These are phyloP conservation scores for Heterocephalus glaber DNA, from an alignment of 2,113 vertebrate genomes.

Conservation along the genomic window DNA sequence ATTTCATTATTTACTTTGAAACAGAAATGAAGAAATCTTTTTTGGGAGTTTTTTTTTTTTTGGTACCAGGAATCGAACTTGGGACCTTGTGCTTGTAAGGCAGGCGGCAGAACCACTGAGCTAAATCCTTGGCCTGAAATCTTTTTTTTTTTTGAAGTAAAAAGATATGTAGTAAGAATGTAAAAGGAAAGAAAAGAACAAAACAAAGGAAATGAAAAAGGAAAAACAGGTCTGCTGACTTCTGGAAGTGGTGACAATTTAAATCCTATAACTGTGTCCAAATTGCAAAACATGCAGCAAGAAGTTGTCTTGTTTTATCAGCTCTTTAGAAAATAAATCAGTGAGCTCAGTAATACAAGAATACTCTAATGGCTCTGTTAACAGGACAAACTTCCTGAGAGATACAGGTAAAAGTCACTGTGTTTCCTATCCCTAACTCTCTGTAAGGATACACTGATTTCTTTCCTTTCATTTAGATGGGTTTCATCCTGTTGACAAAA, in stretches of 20 bases:
- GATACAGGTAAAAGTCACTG: neutral
- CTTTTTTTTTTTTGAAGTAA: neutral
- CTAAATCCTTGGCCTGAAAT: too few species aligned
- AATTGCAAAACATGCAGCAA: conserved; percentile 70
- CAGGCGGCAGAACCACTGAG: too few species aligned
- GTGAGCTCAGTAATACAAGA: conserved; percentile 57
- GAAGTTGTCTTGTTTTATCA: conserved; percentile 58
- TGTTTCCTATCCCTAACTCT: conserved; percentile 47
- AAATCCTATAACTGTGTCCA: conserved; percentile 65
- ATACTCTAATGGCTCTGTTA: conserved; percentile 1
- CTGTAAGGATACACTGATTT: neutral
- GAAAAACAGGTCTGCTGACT: conserved; percentile 78
- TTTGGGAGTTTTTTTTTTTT: too few species aligned
- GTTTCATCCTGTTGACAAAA: conserved; percentile 51
- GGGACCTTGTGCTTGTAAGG: too few species aligned
- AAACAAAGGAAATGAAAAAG: conserved; percentile 64
- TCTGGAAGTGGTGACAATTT: conserved; percentile 60
- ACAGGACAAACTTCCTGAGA: conserved; percentile 5
- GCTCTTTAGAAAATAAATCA: conserved; percentile 53
- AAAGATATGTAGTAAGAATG: neutral
- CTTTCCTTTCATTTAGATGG: conserved; percentile 28
- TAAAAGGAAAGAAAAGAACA: neutral
- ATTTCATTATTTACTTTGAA: neutral
- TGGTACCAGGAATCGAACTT: too few species aligned
- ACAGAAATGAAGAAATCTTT: neutral